Evolutionary conservation across 2,797 vertebrate species (phyloP), one percentile per base, ranked within the genome.

Genomic region (Enteromius treurensis): DNA sequence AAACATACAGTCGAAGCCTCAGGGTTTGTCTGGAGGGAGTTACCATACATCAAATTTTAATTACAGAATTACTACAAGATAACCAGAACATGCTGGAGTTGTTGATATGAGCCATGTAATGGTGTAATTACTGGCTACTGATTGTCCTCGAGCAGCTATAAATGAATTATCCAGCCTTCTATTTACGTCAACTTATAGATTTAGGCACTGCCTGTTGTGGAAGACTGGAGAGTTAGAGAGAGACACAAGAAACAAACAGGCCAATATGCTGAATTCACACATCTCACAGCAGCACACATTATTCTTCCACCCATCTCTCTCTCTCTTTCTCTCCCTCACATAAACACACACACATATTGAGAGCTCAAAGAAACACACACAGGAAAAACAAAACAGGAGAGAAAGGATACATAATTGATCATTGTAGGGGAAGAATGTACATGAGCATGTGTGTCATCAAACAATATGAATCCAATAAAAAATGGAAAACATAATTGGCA

Each of bases 1-100:
- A 26, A 62, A 79, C 70, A 74, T 32, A 65, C 77, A 60, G 47
- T 75, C 4, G 53, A 83, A 88, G 88, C 84, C 84, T 74, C 89
- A 45, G 45, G 85, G 84, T 79, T 89, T 85, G 87, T 78, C 78
- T 85, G 77, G 85, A 84, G 82, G 84, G 87, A 90, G 84, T 79
- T 85, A 79, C 79, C 53, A 83, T 79, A 83, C 75, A 83, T 79
- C 82, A 83, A 47, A 78, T 78, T 71, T 71, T 62, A 83, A 83
- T 83, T 83, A 79, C 82, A 79, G 55, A 60, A 70, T 71, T 83
- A 79, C 75, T 49, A 40, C 67, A 51, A 83, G 51, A 78, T 78
- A 77, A 68, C 81, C 64, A 60, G 62, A 69, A 83, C 81, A 83
- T 70, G 74, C 81, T 83, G 29, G 21, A 83, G 75, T 69, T 78